Evolutionary conservation across 2,797 vertebrate species (phyloP).

Genomic region (Salmo trutta): DNA sequence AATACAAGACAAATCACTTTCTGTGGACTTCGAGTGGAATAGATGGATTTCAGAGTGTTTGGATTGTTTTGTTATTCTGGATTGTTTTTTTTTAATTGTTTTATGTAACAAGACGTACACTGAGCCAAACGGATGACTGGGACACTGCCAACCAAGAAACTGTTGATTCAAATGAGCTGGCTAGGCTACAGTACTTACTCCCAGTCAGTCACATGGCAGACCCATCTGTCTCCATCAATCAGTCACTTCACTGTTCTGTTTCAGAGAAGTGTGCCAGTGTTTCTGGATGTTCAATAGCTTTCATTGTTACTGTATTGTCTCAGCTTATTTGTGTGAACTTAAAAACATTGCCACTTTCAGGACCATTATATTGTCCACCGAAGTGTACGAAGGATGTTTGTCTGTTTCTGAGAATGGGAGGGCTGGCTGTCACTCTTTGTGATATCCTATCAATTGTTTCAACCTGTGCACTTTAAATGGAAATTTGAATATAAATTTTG

Average conservation of each 20-base stretch:
- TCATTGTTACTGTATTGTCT: not conserved
- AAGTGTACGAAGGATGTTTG: not conserved
- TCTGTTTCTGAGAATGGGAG: not conserved
- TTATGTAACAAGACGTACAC: not conserved
- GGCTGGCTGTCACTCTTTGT: not conserved
- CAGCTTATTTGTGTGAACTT: slow-evolving; percentile 4
- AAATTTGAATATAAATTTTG: not conserved
- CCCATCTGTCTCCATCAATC: not conserved
- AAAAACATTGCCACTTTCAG: not conserved
- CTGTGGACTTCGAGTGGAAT: not conserved
- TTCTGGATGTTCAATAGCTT: not conserved
- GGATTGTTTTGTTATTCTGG: slow-evolving; percentile 3
- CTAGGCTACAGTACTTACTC: not conserved
- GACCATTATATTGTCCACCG: not conserved
- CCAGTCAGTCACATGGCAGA: slow-evolving; percentile 15
- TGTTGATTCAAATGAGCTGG: not conserved
- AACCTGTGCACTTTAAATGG: not conserved
- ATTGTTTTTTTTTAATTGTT: not conserved
- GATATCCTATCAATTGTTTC: not conserved
- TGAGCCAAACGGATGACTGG: slow-evolving; percentile 24
- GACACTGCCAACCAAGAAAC: slow-evolving; percentile 33
- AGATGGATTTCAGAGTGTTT: slow-evolving; percentile 6
- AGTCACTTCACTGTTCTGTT: not conserved
- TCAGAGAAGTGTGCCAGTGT: not conserved
- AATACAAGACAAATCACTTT: no score